A percentile compares a stretch with the other conserved stretches of the same genome.
These are phyloP conservation scores for Clunio marinus DNA, from an alignment of 2,888 invertebrate genomes.

Conservation along the genomic window DNA sequence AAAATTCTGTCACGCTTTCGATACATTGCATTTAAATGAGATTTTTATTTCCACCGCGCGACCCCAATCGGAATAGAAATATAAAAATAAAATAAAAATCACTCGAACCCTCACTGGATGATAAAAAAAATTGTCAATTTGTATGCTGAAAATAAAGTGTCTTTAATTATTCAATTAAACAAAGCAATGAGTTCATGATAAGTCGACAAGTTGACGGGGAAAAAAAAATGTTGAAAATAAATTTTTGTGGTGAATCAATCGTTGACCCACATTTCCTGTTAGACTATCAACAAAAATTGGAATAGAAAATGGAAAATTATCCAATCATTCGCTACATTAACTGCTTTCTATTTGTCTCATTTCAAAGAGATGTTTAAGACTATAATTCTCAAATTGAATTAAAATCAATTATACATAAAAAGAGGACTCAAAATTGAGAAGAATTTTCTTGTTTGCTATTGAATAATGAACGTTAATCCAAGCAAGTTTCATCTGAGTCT, in stretches of 20 bases:
- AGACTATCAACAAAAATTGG: neutral
- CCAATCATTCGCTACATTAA: conserved; percentile 33
- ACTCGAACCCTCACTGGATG: conserved; percentile 23
- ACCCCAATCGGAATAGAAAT: conserved; percentile 18
- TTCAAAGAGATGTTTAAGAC: neutral
- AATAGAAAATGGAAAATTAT: conserved; percentile 5
- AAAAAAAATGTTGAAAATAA: neutral
- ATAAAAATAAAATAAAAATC: neutral
- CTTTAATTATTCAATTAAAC: conserved; percentile 37
- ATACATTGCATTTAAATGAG: conserved; percentile 32
- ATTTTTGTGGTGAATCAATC: conserved; percentile 2
- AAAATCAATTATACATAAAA: conserved; percentile 24
- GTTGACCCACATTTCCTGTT: neutral
- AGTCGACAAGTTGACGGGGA: no score
- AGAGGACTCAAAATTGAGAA: neutral
- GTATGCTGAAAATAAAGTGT: conserved; percentile 24
- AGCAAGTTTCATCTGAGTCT: neutral
- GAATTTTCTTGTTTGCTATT: conserved; percentile 5
- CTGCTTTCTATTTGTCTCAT: neutral
- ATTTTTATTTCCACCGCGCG: conserved; percentile 17
- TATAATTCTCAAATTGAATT: conserved; percentile 17
- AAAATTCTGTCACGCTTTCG: conserved; percentile 17
- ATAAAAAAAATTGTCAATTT: conserved; percentile 26
- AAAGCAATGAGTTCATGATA: neutral
- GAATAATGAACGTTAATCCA: conserved; percentile 11